These are phyloP conservation scores for Drosophila erecta DNA, from an alignment of 1,140 invertebrate genomes.

Conservation along the genomic window DNA sequence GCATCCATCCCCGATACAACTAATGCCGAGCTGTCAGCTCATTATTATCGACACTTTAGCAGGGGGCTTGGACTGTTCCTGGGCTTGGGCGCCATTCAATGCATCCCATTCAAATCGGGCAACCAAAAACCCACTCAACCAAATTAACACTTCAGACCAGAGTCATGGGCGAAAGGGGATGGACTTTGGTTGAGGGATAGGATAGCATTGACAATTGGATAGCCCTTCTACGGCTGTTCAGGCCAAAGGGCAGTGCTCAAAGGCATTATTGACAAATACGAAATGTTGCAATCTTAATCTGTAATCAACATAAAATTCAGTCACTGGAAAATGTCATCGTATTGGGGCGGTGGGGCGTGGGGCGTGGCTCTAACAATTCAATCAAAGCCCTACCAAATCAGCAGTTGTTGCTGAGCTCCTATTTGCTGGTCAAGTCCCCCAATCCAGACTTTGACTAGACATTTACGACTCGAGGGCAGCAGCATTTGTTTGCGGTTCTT, in stretches of 20 bases:
- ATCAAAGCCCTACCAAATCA: constrained; percentile 73
- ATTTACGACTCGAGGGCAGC: constrained; percentile 57
- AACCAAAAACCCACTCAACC: constrained; percentile 79
- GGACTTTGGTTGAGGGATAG: constrained; percentile 8
- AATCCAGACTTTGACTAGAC: constrained; percentile 35
- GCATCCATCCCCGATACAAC: constrained; percentile 63
- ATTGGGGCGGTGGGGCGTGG: not conserved
- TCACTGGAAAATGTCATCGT: constrained; percentile 80
- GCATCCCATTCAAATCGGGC: constrained; percentile 73
- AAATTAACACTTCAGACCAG: constrained; percentile 73
- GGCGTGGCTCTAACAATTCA: constrained; percentile 70
- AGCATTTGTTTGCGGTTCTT: constrained; percentile 76
- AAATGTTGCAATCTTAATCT: constrained; percentile 83
- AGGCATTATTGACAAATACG: constrained; percentile 78
- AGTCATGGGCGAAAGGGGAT: constrained; percentile 8
- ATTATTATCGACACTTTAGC: constrained; percentile 74
- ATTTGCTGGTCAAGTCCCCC: constrained; percentile 37
- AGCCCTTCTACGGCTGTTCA: constrained; percentile 16
- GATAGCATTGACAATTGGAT: constrained; percentile 28
- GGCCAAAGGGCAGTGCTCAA: constrained; percentile 64
- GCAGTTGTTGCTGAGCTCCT: constrained; percentile 57
- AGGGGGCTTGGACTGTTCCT: not conserved
- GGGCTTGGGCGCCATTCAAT: constrained; percentile 19
- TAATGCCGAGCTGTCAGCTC: constrained; percentile 81
- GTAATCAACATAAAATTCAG: constrained; percentile 83